Base-by-base conservation (phyloP, 2,888 invertebrate genomes). In the Neoaliturus tenellus region DNA sequence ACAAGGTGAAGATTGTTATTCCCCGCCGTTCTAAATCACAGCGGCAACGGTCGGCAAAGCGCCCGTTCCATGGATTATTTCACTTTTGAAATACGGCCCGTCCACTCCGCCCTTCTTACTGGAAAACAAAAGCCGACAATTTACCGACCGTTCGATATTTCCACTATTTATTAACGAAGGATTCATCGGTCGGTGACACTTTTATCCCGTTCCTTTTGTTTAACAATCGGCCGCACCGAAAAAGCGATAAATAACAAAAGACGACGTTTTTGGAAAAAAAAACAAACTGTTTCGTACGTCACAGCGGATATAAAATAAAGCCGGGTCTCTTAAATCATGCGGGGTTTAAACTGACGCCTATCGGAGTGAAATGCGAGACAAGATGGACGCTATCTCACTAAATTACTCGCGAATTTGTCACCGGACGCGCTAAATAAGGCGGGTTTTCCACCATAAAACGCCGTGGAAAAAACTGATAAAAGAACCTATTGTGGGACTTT, bases 11-110 rank as follows among this genome's bases (percentile, higher is more conserved):
- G 62, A 62, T 62, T 62, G 62, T 62, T 62, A 62, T 62, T 62
- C 31, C 80, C 80, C 80, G 23, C 55, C n/a, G 55, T 33, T 51
- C 35, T 80, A 80, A 80, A 80, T 80, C 80, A 80, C 62, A 6
- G 10, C 62, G 62, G 28, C 23, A 62, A 62, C 62, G 62, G 83
- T 80, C 83, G 80, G 81, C 67, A 84, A 84, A 62, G 81, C 48
- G 41, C 44, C 80, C 81, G 23, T 73, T 71, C 81, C 81, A 84
- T 73, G 84, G 81, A 80, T 84, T 84, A 84, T 84, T 84, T 84
- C 81, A 84, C 84, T 81, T 84, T 84, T 84, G 84, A 84, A 62
- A 81, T 84, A 81, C 84, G 73, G 81, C 83, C 28, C 62, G 67
- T 51, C 69, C 83, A 71, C 48, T 51, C 71, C 71, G 81, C 81